Evolutionary conservation across 1,140 invertebrate genomes (phyloP), one percentile per base, ranked within the genome.

Genomic region (Drosophila parabipectinata): DNA sequence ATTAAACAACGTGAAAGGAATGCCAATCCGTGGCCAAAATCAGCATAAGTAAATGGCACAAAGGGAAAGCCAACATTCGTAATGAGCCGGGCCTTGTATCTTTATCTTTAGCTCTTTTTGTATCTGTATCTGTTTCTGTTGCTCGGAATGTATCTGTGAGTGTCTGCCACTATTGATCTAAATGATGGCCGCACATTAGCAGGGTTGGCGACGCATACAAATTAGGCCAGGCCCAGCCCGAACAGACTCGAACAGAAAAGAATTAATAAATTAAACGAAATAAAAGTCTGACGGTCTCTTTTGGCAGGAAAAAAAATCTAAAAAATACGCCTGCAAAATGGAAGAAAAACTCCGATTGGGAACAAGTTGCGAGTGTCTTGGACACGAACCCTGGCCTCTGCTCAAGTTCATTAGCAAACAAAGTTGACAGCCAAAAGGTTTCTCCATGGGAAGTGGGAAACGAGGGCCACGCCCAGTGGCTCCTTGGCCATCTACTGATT

Each of bases 241-340:
- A 51, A 10, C 51, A 28, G 37, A 41, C 48, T 37, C 62, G 59
- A 61, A 55, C 34, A 52, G 61, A 73, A 39, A 59, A 54, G 79
- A 88, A 88, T 87, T 88, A 87, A 87, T 87, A 88, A 87, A 87
- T 83, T 88, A 83, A 89, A 79, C 62, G 56, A 77, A 82, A 75
- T 64, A 45, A 73, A 83, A 69, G 71, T 83, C 67, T 64, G 54
- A 18, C 44, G 44, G 44, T 48, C 54, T 12, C 10, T 37, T 10
- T 4, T 37, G 10, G 10, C 34, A 12, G 34, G 10, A 37, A 37
- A 37, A 37, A 37, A 37, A 37, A 10, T 37, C 34, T 37, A n/a
- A 12, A 4, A 37, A 37, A 37, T 37, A 3, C 34, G 34, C 10
- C 34, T 34, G 32, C 8, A 9, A 34, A 34, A 10, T 10, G 32